A percentile compares a stretch with the other conserved stretches of the same genome.
Evolutionary conservation across 2,888 invertebrate genomes (phyloP).

Genomic region (Chrysolina americana): DNA sequence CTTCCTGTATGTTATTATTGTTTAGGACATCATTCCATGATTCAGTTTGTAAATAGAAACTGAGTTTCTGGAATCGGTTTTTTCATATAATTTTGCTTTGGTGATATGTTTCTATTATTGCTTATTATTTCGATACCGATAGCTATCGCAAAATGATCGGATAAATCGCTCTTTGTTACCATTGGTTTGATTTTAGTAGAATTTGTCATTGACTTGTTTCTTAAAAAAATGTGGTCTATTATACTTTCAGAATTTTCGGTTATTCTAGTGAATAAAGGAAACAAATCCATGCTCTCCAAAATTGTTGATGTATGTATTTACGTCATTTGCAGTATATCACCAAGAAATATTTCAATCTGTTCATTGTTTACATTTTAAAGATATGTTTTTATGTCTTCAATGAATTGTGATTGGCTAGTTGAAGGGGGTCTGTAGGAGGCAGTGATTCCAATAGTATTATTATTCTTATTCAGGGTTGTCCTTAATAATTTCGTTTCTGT

Average conservation of each 20-base stretch:
- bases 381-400: constrained; percentile 23
- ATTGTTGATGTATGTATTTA: constrained; percentile 20
- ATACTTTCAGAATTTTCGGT: constrained; percentile 23
- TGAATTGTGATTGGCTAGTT: constrained; percentile 23
- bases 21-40: constrained; percentile 14
- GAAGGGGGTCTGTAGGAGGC: constrained; percentile 24
- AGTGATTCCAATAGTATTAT: constrained; percentile 17
- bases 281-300: constrained; percentile 21
- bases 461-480: constrained; percentile 20
- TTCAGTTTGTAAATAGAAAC: constrained; percentile 2
- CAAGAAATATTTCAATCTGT: constrained; percentile 18
- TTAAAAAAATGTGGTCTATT: constrained; percentile 11
- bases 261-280: constrained; percentile 15
- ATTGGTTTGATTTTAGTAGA: constrained; percentile 18
- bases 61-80: constrained; percentile 16
- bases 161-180: constrained; percentile 10
- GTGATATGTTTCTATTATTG: constrained; percentile 10
- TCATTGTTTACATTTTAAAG: constrained; percentile 18
- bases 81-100: neutral
- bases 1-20: constrained; percentile 22
- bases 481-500: constrained; percentile 6
- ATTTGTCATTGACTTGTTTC: constrained; percentile 13
- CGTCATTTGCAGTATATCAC: constrained; percentile 25
- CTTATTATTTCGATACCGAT: constrained; percentile 18
- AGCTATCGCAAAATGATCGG: constrained; percentile 19